Percentiles rank a stretch among this genome's conserved stretches.
Evolutionary conservation across 2,888 invertebrate genomes (phyloP).

Genomic region (Cosmopolites sordidus): DNA sequence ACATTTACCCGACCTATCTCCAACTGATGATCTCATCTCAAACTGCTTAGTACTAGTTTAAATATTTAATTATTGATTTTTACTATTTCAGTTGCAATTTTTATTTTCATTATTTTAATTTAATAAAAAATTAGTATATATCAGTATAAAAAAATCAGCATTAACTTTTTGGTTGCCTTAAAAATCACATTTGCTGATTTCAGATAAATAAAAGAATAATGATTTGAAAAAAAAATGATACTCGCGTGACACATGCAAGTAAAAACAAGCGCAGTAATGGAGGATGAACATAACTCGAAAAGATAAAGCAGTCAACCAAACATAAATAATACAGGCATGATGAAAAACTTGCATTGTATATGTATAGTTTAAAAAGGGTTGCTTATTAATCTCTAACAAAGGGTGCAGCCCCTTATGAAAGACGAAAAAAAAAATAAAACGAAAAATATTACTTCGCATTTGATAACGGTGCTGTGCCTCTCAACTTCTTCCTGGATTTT

Average conservation of each 20-base stretch:
- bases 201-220: constrained; percentile 27
- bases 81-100: too few relatives aligned
- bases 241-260: constrained; percentile 42
- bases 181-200: too few relatives aligned
- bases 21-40: too few relatives aligned
- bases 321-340: constrained; percentile 47
- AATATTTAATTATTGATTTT: too few relatives aligned
- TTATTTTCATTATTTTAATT: too few relatives aligned
- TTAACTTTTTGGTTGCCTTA: too few relatives aligned
- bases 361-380: constrained; percentile 42
- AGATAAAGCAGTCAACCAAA: constrained; percentile 43
- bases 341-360: constrained; percentile 47
- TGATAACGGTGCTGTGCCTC: constrained; percentile 40
- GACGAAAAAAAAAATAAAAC: constrained; percentile 33
- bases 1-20: too few relatives aligned
- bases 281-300: constrained; percentile 20
- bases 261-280: constrained; percentile 35
- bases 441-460: constrained; percentile 42
- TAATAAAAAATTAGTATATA: too few relatives aligned
- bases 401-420: constrained; percentile 40
- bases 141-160: constrained; percentile 33
- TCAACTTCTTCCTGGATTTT: constrained; percentile 41
- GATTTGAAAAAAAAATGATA: constrained; percentile 24
- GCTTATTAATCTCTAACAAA: constrained; percentile 44
- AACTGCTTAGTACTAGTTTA: too few relatives aligned